Evolutionary conservation across 1,140 invertebrate species (phyloP), one percentile per base, ranked within the genome.

Genomic region (Drosophila novamexicana): DNA sequence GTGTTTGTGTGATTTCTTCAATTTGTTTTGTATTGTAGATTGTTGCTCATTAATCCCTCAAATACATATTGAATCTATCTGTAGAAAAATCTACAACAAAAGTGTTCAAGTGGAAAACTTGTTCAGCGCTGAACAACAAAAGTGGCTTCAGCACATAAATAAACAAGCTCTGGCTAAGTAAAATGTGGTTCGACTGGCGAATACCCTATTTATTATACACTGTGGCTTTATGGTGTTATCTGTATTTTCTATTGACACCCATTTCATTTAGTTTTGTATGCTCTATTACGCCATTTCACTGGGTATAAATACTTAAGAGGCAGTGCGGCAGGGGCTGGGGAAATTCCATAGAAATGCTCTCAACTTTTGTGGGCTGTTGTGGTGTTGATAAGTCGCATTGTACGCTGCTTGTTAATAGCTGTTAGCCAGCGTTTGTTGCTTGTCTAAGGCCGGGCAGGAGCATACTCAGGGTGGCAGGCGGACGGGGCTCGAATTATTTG

Each of bases 61-160:
- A 90, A 88, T 77, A 57, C 79, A 56, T 22, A 66, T 76, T 86
- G 74, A 75, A 86, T 88, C 78, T 71, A 88, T 88, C 79, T 83
- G 70, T 79, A 78, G 69, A 73, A 68, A 77, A 75, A 81, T 84
- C 77, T 68, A 75, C 77, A 89, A 80, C 66, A 82, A 89, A 90
- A 89, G 84, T 89, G 84, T 89, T 89, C 81, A 65, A 89, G 85
- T 90, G 81, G 77, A 90, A 86, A 89, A 84, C 77, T 90, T 78
- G 77, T 78, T 57, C 77, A 64, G 42, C 49, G 16, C 14, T 37
- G 42, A 37, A 57, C 69, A 76, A 58, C 53, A 52, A 68, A 68
- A 50, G 47, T 37, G 40, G 70, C 45, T 37, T 10, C n/a, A 32
- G 14, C 57, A 58, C 61, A 74, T 73, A 70, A 62, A 69, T 67